These are phyloP conservation scores for Drosophila santomea DNA, from an alignment of 1,140 invertebrate species.

Conservation along the genomic window DNA sequence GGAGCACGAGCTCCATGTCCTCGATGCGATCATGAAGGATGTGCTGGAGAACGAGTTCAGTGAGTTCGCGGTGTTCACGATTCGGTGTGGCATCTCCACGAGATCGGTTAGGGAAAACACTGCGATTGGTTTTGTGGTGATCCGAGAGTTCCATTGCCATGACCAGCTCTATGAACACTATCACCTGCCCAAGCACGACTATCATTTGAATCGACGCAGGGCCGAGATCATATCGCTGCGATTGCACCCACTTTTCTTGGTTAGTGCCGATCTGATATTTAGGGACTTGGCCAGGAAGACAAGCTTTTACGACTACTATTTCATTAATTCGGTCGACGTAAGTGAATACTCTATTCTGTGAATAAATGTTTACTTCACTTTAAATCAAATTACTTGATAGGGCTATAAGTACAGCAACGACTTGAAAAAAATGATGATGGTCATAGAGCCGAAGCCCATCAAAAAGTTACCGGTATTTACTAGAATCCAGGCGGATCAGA, in stretches of 20 bases:
- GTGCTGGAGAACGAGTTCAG: constrained; percentile 52
- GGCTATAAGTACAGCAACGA: constrained; percentile 48
- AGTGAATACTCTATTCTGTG: background rate
- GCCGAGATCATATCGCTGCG: constrained; percentile 69
- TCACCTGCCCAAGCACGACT: constrained; percentile 39
- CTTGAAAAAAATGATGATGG: constrained; percentile 66
- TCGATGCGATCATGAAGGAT: constrained; percentile 54
- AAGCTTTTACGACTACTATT: constrained; percentile 59
- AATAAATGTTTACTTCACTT: background rate
- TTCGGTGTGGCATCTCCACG: constrained; percentile 67
- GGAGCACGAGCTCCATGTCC: constrained; percentile 30
- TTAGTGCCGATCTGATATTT: constrained; percentile 49
- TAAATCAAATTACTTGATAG: background rate
- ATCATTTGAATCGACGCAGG: constrained; percentile 18
- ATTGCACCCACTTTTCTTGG: constrained; percentile 64
- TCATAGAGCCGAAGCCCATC: constrained; percentile 50
- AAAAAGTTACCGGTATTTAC: constrained; percentile 30
- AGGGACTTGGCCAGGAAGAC: constrained; percentile 60
- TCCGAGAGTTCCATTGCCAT: constrained; percentile 42
- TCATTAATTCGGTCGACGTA: constrained; percentile 33
- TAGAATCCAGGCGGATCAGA: background rate
- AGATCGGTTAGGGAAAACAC: constrained; percentile 50
- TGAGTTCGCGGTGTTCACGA: constrained; percentile 64
- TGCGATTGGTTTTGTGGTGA: constrained; percentile 63
- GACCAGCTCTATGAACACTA: constrained; percentile 42